Base-by-base conservation (phyloP, 2,113 vertebrate species). In the Festucalex cinctus region DNA sequence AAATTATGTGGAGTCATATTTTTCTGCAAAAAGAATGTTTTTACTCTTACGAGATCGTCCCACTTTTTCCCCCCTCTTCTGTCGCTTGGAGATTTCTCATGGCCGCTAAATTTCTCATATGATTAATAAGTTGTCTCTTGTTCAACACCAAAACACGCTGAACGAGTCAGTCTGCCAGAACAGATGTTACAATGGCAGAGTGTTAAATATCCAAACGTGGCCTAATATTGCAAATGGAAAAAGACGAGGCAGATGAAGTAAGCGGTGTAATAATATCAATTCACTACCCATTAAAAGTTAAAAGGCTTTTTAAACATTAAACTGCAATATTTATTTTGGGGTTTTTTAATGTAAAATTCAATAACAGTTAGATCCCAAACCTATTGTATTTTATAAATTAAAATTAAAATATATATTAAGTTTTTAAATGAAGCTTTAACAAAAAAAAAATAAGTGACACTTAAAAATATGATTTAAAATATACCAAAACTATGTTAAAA, bases 31-130 rank as follows among this genome's bases (percentile, higher is more conserved):
- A 24, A 44, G 16, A 57, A 68, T 57, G 1, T 0, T 4, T n/a
- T 36, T 35, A 20, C 32, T 58, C 20, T 2, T 17, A 19, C 14
- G 7, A 58, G 16, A 36, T 20, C 26, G 32, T 9, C 17, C 28
- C 28, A 36, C 32, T 35, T 58, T 32, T 32, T 32, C 28, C n/a
- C 19, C 28, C 49, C 32, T 53, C 49, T n/a, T 54, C 70, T 68
- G 44, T 72, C 58, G 41, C 73, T 54, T 63, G 51, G 68, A 56
- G 58, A 75, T 66, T 16, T 51, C 51, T 44, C 58, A 16, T 65
- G 63, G 66, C 62, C 19, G 62, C 56, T 28, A 49, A 69, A 77
- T 70, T 17, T 69, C 65, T 63, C 72, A 75, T 68, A 39, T 43
- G 56, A 75, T 28, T 63, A 39, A 76, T 69, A 51, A 64, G 35